Evolutionary conservation across 2,113 vertebrate species (phyloP).

Genomic region (Forbesichthys agassizii): DNA sequence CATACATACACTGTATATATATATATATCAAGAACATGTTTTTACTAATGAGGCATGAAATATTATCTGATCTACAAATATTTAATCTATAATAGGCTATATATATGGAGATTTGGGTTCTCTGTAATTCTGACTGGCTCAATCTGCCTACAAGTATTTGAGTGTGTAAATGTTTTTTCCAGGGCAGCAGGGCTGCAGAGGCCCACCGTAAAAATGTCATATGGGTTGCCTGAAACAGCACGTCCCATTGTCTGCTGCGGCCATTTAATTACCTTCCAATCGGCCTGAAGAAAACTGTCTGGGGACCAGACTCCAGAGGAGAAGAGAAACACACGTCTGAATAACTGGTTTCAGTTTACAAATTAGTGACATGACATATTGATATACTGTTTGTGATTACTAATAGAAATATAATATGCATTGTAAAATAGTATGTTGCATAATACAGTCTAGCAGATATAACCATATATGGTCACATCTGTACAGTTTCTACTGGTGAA

Average conservation of each 20-base stretch:
- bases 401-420: constrained; percentile 30
- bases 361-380: constrained; percentile 35
- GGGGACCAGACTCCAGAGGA: constrained; percentile 62
- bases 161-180: not conserved
- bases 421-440: constrained; percentile 31
- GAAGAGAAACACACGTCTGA: constrained; percentile 43
- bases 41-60: no score
- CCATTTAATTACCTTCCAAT: constrained; percentile 72
- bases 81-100: no score
- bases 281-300: constrained; percentile 65
- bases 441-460: constrained; percentile 1
- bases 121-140: constrained; percentile 19
- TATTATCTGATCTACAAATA: no score
- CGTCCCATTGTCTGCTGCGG: constrained; percentile 60
- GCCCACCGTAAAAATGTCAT: constrained; percentile 52
- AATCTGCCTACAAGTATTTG: constrained; percentile 9
- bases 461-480: no score
- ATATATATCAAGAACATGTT: no score
- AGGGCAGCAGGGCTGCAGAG: constrained; percentile 32
- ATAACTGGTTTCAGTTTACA: constrained; percentile 60
- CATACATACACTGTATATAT: no score
- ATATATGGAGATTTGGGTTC: not conserved
- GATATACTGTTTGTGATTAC: constrained; percentile 18
- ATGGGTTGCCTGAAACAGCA: constrained; percentile 62
- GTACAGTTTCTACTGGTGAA: no score